A percentile compares a stretch with the other conserved stretches of the same genome.
phyloP scores from a whole-genome alignment of 1,140 invertebrate species.

The Spodoptera litura region DNA sequence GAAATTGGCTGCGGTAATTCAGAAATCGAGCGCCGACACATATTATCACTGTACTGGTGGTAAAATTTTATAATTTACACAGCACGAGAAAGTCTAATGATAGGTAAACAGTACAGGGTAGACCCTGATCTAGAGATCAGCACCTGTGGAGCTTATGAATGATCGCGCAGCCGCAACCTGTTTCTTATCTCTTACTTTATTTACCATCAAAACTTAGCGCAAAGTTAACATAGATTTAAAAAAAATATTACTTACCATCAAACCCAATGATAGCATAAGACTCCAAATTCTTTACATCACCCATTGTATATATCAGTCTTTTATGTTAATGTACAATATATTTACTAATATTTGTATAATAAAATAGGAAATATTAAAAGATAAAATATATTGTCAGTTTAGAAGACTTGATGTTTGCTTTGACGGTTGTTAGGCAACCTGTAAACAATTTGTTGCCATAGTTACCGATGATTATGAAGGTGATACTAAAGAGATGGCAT shows the following conservation, averaged over 20 bases:
- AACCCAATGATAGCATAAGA: slow-evolving; percentile 90
- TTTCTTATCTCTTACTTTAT: no score
- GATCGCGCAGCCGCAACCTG: no score
- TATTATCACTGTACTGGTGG: no score
- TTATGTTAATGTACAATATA: slow-evolving; percentile 26
- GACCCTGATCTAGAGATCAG: no score
- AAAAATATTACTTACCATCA: slow-evolving; percentile 86
- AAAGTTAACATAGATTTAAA: neutral
- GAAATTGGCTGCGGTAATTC: no score
- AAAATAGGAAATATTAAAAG: slow-evolving; percentile 36
- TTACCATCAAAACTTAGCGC: neutral
- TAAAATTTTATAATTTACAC: no score
- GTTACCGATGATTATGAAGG: no score
- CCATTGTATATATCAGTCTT: slow-evolving; percentile 51
- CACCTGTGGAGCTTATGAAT: no score
- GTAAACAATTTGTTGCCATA: slow-evolving; percentile 4
- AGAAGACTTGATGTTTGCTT: slow-evolving; percentile 37
- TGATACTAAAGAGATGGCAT: no score
- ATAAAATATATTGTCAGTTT: slow-evolving; percentile 31
- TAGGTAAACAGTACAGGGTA: no score
- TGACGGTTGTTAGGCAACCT: slow-evolving; percentile 23
- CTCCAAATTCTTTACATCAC: slow-evolving; percentile 87
- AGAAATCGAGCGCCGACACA: no score
- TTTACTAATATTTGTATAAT: slow-evolving; percentile 29
- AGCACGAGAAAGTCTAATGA: no score